A percentile compares a stretch with the other conserved stretches of the same genome.
Evolutionary conservation across 2,797 vertebrate species (phyloP).

Genomic region (Uromys caudimaculatus): DNA sequence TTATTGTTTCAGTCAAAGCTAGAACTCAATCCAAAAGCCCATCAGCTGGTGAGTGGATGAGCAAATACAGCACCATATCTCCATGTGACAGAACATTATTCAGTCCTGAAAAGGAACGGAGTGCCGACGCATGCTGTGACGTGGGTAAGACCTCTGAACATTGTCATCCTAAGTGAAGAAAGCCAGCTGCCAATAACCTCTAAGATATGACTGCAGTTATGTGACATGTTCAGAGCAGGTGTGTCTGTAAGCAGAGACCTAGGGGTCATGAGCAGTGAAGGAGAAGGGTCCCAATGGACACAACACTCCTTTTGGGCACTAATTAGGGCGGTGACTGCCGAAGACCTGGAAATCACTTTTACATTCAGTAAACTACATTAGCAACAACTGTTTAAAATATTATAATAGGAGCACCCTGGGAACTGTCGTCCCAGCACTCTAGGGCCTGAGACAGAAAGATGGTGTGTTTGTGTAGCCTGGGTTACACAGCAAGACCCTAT

Average conservation of each 20-base stretch:
- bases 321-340: background rate
- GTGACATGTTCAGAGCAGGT: background rate
- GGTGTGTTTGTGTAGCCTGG: background rate
- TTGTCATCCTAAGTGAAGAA: background rate
- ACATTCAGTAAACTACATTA: background rate
- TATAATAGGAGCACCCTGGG: background rate
- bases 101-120: background rate
- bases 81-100: background rate
- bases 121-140: fast-evolving
- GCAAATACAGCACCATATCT: background rate
- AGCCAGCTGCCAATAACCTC: background rate
- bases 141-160: background rate
- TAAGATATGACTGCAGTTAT: fast-evolving
- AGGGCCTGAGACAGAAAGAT: background rate
- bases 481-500: background rate
- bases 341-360: background rate
- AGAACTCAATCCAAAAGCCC: background rate
- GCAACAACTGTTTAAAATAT: background rate
- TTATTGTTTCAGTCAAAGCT: background rate
- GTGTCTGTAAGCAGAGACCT: background rate
- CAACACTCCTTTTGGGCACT: background rate
- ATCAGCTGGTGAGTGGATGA: background rate
- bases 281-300: background rate
- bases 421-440: background rate
- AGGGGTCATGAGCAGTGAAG: background rate